A percentile compares a stretch with the other conserved stretches of the same genome.
These are phyloP conservation scores for Chamaea fasciata DNA, from an alignment of 2,113 vertebrate species.

Conservation along the genomic window DNA sequence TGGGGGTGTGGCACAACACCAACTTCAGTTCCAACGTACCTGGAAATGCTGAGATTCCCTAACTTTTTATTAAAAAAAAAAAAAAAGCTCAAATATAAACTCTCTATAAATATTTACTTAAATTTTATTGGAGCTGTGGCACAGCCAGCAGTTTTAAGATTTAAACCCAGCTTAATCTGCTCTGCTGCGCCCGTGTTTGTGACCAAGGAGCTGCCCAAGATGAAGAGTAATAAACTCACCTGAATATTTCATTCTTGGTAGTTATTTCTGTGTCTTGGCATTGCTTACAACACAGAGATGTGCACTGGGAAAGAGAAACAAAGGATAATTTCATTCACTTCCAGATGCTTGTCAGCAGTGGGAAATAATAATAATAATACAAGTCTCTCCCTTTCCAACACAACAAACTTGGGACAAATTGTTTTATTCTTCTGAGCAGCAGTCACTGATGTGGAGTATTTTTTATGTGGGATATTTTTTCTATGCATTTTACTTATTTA, in stretches of 20 bases:
- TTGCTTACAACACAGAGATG: slow-evolving; percentile 94
- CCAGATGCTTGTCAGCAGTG: not conserved
- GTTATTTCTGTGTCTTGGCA: slow-evolving; percentile 97
- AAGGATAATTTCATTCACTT: not conserved
- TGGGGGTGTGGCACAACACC: too few relatives aligned
- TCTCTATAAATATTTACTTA: not conserved
- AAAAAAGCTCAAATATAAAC: not conserved
- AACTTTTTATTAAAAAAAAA: not conserved
- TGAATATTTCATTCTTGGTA: slow-evolving; percentile 98
- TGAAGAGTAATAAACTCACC: slow-evolving; percentile 73
- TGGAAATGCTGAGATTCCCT: not conserved
- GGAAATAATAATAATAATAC: not conserved
- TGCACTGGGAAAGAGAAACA: slow-evolving; percentile 79
- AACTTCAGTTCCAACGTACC: not conserved
- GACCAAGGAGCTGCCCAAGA: not conserved
- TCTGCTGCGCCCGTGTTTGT: not conserved
- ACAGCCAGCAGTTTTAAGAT: not conserved
- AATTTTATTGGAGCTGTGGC: not conserved
- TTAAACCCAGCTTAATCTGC: not conserved
- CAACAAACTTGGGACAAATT: not conserved
- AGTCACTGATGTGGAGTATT: not conserved
- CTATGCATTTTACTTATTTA: not conserved
- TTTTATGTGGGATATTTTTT: not conserved
- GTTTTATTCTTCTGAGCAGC: not conserved
- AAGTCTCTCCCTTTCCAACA: not conserved